Evolutionary conservation across 1,140 invertebrate species (phyloP).

Genomic region (Platyscapa corneri): DNA sequence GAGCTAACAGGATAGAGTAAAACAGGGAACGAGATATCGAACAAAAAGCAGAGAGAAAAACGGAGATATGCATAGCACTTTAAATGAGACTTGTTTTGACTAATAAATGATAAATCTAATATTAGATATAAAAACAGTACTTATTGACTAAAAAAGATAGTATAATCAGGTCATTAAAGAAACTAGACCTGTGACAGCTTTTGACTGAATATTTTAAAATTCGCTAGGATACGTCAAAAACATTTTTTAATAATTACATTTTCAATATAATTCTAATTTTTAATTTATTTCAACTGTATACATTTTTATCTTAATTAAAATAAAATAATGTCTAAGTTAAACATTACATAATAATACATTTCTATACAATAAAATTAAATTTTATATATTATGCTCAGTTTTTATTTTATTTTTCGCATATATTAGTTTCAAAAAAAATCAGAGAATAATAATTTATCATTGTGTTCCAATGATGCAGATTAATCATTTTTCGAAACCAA

Average conservation of each 20-base stretch:
- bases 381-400: too few relatives aligned
- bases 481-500: neutral
- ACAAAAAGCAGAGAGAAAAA: neutral
- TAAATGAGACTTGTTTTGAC: conserved; percentile 28
- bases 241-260: neutral
- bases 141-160: neutral
- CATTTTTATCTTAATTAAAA: neutral
- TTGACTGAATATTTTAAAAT: neutral
- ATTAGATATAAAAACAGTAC: neutral
- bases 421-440: too few relatives aligned
- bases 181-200: neutral
- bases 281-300: too few relatives aligned
- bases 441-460: neutral
- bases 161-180: conserved; percentile 9
- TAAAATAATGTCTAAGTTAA: neutral
- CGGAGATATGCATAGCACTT: conserved; percentile 5
- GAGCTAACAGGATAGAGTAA: neutral
- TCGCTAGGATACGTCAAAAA: neutral
- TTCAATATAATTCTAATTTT: too few relatives aligned
- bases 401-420: too few relatives aligned
- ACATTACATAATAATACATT: neutral
- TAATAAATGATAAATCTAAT: conserved; percentile 6
- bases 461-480: neutral
- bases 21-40: neutral
- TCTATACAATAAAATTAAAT: too few relatives aligned